Conservation (phyloP, 2,888 invertebrate species). For the Rhogogaster chlorosoma region DNA sequence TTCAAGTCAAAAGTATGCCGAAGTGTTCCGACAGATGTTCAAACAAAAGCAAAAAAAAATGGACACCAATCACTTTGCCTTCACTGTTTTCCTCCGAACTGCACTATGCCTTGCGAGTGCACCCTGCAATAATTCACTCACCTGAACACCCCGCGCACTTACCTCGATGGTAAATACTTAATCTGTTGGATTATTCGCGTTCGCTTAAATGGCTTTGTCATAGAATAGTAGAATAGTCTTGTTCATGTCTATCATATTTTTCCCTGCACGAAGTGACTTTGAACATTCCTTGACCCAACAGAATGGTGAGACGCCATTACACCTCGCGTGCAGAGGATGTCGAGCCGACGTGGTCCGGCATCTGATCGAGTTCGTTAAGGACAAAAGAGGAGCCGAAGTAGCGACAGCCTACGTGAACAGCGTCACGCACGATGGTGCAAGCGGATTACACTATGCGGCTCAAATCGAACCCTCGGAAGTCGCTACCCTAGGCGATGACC, state of each 20-base stretch:
- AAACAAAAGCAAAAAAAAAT: not conserved
- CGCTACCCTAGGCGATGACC: slow-evolving; percentile 85
- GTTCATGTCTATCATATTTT: not conserved
- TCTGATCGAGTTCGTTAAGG: slow-evolving; percentile 90
- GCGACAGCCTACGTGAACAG: slow-evolving; percentile 93
- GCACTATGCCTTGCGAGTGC: slow-evolving; percentile 9
- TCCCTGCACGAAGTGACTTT: not conserved
- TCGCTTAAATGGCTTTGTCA: not conserved
- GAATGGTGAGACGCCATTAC: slow-evolving; percentile 97
- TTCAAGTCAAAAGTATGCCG: slow-evolving; percentile 91
- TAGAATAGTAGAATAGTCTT: not conserved
- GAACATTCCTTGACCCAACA: slow-evolving; percentile 72
- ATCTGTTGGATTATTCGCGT: not conserved
- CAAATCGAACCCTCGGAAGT: slow-evolving; percentile 92
- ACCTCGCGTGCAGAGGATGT: slow-evolving; percentile 94
- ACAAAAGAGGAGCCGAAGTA: slow-evolving; percentile 86
- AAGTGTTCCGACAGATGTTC: not conserved
- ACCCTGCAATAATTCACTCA: slow-evolving; percentile 3
- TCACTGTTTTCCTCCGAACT: not conserved
- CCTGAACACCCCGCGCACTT: slow-evolving; percentile 12
- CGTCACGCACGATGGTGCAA: slow-evolving; percentile 95
- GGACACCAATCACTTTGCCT: slow-evolving; percentile 12
- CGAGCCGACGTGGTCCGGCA: slow-evolving; percentile 92
- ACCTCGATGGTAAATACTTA: slow-evolving; percentile 9
- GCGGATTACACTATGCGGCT: slow-evolving; percentile 96